These are phyloP conservation scores for Poeciliopsis infans DNA, from an alignment of 2,797 vertebrate genomes.

Conservation along the genomic window DNA sequence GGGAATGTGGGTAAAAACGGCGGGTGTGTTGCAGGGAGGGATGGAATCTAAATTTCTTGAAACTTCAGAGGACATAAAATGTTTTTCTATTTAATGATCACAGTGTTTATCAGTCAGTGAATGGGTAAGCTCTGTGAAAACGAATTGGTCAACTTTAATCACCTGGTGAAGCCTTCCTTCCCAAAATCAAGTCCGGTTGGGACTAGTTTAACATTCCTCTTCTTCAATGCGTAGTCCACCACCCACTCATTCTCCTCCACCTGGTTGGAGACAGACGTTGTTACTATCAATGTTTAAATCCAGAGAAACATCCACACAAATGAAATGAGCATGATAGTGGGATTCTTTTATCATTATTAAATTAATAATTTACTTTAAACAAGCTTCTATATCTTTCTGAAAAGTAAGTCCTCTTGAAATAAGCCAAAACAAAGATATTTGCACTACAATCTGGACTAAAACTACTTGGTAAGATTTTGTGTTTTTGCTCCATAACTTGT, in stretches of 20 bases:
- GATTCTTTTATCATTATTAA: too few relatives aligned
- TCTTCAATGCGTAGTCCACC: conserved; percentile 96
- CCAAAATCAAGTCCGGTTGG: conserved; percentile 95
- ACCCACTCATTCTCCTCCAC: conserved; percentile 99
- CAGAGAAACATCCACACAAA: neutral
- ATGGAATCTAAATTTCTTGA: conserved; percentile 93
- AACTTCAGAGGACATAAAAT: conserved; percentile 73
- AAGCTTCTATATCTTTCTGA: too few relatives aligned
- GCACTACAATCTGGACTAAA: too few relatives aligned
- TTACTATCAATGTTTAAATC: conserved; percentile 16
- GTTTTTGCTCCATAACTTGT: neutral
- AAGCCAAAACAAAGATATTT: too few relatives aligned
- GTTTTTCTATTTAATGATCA: neutral
- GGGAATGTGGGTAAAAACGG: conserved; percentile 95
- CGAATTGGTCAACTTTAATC: conserved; percentile 15
- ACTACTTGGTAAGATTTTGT: too few relatives aligned
- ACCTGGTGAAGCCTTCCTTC: conserved; percentile 96
- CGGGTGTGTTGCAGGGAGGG: conserved; percentile 85
- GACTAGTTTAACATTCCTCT: conserved; percentile 95
- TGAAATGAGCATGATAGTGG: neutral
- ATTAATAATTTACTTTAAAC: too few relatives aligned
- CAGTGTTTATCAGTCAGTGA: conserved; percentile 12
- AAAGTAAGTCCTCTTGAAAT: too few relatives aligned
- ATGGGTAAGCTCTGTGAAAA: neutral
- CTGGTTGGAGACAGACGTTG: conserved; percentile 66